Evolutionary conservation across 2,888 invertebrate genomes (phyloP), one percentile per base, ranked within the genome.

Genomic region (Marronus borbonicus): DNA sequence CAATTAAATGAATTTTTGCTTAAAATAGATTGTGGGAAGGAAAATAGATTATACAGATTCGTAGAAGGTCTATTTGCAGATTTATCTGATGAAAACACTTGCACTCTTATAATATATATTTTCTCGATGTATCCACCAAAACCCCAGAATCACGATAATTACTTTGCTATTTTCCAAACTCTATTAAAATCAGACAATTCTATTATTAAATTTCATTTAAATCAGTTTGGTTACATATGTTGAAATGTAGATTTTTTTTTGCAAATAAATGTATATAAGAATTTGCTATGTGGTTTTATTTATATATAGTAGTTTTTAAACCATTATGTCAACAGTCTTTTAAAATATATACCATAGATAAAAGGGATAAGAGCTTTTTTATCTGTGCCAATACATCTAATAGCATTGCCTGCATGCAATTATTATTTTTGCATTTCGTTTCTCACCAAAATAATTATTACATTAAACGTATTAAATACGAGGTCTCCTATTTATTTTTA

Each of bases 1-100:
- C 55, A 55, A 55, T 39, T 76, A 39, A 44, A 44, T 17, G n/a
- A 52, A 10, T 76, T 68, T 66, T 31, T 60, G 20, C 1, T 1
- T 10, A 68, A 8, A 28, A 50, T 14, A 12, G 36, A 10, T 1
- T 17, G 28, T 3, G 20, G 28, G n/a, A 28, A 65, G 5, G 44
- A 44, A 44, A 8, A 65, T 4, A n/a, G 17, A 10, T 39, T 65
- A n/a, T 17, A 10, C 17, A 65, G n/a, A 65, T 65, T 65, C n/a
- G 44, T 65, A 7, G 39, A 44, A 44, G 65, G 65, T 3, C n/a
- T 65, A 20, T 44, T 28, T 4, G 44, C 7, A n/a, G 44, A 20
- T 20, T 5, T 2, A 8, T 5, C 14, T 8, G 44, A 65, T 17
- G 65, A 65, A 65, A 39, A 39, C 10, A 39, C 44, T 5, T 65